Base-by-base conservation (phyloP, 2,888 invertebrate genomes). In the Diploptera punctata region DNA sequence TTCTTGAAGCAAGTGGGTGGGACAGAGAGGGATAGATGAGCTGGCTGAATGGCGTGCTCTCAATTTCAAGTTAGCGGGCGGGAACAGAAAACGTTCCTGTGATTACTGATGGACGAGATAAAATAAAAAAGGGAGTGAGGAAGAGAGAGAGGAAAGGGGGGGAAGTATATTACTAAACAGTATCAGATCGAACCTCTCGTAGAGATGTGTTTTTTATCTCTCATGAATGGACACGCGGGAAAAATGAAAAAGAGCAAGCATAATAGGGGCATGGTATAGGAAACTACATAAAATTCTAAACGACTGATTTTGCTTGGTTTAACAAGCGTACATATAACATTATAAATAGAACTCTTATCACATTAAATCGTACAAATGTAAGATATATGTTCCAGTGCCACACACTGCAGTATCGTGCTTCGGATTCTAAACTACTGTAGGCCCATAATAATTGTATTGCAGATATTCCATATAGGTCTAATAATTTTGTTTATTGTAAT, bases 61-160 rank as follows among this genome's bases (percentile, higher is more conserved):
- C 69, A 54, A 69, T 69, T 69, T 60, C 69, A 69, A 69, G 57
- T 69, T 69, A 65, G 65, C 65, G 65, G 68, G 68, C 52, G 69
- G 69, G 38, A 69, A 68, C 69, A 69, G 69, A 69, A 69, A 69
- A 60, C 54, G 69, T 57, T 47, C 69, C 57, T 43, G 60, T 69
- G 69, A 69, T 69, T 69, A 69, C 69, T 69, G 69, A 69, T 69
- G 69, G 69, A 57, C 57, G 69, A 69, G 69, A 69, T 69, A 69
- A 69, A 69, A 57, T 69, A 69, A 69, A 69, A 69, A 68, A 52
- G 57, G 44, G 67, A 67, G 29, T 26, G 69, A 69, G 18, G 29
- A 26, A 68, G 68, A 68, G 38, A 24, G 68, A 38, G 68, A 57
- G 68, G 9, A 18, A 68, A 29, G n/a, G 68, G 24, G 68, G 43